Evolutionary conservation across 2,888 invertebrate species (phyloP), one percentile per base, ranked within the genome.

Genomic region (Mylabris sibirica): DNA sequence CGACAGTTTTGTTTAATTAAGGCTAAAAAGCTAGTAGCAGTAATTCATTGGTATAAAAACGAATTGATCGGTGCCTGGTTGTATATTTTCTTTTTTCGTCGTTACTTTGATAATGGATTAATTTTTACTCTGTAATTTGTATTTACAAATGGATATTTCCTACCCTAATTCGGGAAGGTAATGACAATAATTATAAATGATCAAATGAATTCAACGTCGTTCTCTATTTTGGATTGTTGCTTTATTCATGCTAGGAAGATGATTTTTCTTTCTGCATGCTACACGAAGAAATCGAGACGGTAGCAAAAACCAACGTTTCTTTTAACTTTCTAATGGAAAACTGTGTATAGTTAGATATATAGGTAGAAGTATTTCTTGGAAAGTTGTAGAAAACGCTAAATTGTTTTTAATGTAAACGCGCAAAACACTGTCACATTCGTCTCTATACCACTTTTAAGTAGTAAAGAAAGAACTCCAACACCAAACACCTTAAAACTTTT

Each of bases 401-500:
- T 73, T 73, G 73, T 73, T 73, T 73, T 73, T 73, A 73, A 73
- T 73, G 68, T 63, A 65, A 71, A 62, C 62, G 64, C 60, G 66
- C 71, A 66, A 71, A 71, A 70, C 65, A 63, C 65, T 70, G 72
- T 72, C 72, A 73, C 71, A 75, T 71, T 14, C 24, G 26, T 26
- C 57, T 26, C 57, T 20, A 6, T 17, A 8, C 20, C 8, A 20
- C 20, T 49, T 49, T 11, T 20, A 2, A 8, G 11, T 9, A 49
- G 9, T 49, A 49, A 20, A 6, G 14, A 11, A 2, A 49, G 20
- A 53, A 57, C 24, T 57, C 24, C 26, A n/a, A 57, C 57, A 57
- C 63, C 65, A 35, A 68, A 68, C 74, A 72, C 73, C 74, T 73
- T 67, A 59, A 77, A 79, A 78, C 73, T 80, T 79, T 75, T 74